phyloP scores from a whole-genome alignment of 2,888 invertebrate species.

The Pherbina coryleti region DNA sequence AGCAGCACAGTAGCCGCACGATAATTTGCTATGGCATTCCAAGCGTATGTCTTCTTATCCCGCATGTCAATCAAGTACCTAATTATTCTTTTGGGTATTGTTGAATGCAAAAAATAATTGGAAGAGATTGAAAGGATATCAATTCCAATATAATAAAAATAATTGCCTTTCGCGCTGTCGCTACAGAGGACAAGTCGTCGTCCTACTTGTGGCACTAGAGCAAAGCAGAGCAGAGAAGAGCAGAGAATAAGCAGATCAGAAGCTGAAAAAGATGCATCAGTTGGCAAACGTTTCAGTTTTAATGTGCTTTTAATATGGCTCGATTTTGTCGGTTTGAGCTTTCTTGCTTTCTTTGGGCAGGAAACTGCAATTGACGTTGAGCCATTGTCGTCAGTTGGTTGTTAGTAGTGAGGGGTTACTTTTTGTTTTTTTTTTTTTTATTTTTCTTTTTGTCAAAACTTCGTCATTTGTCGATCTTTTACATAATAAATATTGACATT shows the following conservation, averaged over 20 bases:
- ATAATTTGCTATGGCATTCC: slow-evolving; percentile 70
- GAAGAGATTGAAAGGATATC: slow-evolving; percentile 60
- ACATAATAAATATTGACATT: slow-evolving; percentile 5
- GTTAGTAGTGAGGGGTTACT: not conserved
- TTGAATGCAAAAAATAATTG: slow-evolving; percentile 70
- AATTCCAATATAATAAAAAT: slow-evolving; percentile 65
- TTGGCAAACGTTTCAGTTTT: not conserved
- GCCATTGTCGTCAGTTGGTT: too few relatives aligned
- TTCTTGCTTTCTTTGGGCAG: not conserved
- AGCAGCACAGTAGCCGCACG: slow-evolving; percentile 62
- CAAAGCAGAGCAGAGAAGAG: not conserved
- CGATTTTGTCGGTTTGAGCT: not conserved
- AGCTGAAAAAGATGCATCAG: not conserved
- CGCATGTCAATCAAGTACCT: slow-evolving; percentile 69
- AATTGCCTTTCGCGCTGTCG: slow-evolving; percentile 33
- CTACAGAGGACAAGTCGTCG: not conserved
- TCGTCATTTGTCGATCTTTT: slow-evolving; percentile 24
- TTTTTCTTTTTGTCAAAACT: slow-evolving; percentile 1
- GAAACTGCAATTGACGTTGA: too few relatives aligned
- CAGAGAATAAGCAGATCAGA: not conserved
- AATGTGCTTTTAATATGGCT: slow-evolving; percentile 18
- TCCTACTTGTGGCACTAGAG: slow-evolving; percentile 7
- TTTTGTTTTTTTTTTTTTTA: not conserved
- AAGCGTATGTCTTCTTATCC: slow-evolving; percentile 70
- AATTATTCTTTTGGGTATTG: slow-evolving; percentile 66